A percentile compares a stretch with the other conserved stretches of the same genome.
Conservation (phyloP, 2,797 vertebrate species). For the Lepilemur septentrionalis region DNA sequence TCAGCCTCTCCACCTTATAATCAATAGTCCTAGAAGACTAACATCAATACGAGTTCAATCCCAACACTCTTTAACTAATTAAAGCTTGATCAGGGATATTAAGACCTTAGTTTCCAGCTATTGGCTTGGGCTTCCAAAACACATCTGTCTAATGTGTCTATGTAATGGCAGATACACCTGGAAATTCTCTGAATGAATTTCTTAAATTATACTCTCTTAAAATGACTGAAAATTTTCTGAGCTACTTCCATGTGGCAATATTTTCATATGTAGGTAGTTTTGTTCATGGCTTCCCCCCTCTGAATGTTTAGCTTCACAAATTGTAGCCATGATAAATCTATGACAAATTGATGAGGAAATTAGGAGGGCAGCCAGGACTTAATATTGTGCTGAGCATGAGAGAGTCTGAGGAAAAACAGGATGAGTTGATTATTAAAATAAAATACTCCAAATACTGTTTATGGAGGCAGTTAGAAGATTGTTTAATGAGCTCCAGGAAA, state of each 20-base stretch:
- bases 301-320: constrained; percentile 21
- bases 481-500: constrained; percentile 39
- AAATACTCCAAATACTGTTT: constrained; percentile 51
- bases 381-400: not conserved
- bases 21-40: not conserved
- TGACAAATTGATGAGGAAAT: constrained; percentile 44
- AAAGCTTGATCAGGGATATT: not conserved
- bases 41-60: not conserved
- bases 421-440: constrained; percentile 39
- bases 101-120: not conserved
- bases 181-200: not conserved
- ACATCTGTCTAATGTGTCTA: not conserved
- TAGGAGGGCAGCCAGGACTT: constrained; percentile 25
- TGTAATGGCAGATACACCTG: not conserved
- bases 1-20: not conserved
- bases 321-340: not conserved
- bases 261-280: not conserved
- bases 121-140: not conserved
- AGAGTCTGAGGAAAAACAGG: not conserved
- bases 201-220: not conserved
- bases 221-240: not conserved
- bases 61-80: not conserved
- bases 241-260: not conserved
- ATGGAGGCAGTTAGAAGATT: not conserved
- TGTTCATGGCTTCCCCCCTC: not conserved